These are phyloP conservation scores for Ennomos erosarius DNA, from an alignment of 2,888 invertebrate genomes.

Conservation along the genomic window DNA sequence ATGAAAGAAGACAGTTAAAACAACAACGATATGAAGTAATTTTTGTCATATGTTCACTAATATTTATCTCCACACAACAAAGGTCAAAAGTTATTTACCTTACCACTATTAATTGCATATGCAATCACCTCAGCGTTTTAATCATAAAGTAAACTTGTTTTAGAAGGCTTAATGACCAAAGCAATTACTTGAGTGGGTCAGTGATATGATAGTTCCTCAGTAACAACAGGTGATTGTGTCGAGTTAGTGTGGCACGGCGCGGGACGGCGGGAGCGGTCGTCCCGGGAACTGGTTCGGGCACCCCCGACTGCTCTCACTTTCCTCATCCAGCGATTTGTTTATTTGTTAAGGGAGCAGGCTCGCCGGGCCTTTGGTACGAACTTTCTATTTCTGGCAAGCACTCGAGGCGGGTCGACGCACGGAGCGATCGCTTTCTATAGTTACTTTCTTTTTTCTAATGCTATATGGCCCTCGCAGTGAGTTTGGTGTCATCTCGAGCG, in stretches of 20 bases:
- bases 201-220: constrained; percentile 53
- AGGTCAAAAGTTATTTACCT: constrained; percentile 29
- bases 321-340: constrained; percentile 75
- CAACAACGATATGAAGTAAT: constrained; percentile 25
- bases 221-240: constrained; percentile 54
- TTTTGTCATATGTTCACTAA: constrained; percentile 26
- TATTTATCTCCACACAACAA: constrained; percentile 20
- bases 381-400: constrained; percentile 83
- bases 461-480: constrained; percentile 56
- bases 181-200: constrained; percentile 75
- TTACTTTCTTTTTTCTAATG: constrained; percentile 81
- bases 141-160: constrained; percentile 35
- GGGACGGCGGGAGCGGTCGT: constrained; percentile 42
- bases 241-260: constrained; percentile 33
- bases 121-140: constrained; percentile 22
- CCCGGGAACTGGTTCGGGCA: constrained; percentile 71
- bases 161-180: constrained; percentile 54
- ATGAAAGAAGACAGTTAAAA: constrained; percentile 36
- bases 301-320: constrained; percentile 79
- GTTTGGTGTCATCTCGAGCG: constrained; percentile 63
- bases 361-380: constrained; percentile 70
- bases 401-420: constrained; percentile 79
- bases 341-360: constrained; percentile 78
- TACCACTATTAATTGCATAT: constrained; percentile 21
- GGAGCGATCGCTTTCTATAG: constrained; percentile 79